A percentile compares a stretch with the other conserved stretches of the same genome.
Evolutionary conservation across 2,888 invertebrate genomes (phyloP).

Genomic region (Odontothrips loti): DNA sequence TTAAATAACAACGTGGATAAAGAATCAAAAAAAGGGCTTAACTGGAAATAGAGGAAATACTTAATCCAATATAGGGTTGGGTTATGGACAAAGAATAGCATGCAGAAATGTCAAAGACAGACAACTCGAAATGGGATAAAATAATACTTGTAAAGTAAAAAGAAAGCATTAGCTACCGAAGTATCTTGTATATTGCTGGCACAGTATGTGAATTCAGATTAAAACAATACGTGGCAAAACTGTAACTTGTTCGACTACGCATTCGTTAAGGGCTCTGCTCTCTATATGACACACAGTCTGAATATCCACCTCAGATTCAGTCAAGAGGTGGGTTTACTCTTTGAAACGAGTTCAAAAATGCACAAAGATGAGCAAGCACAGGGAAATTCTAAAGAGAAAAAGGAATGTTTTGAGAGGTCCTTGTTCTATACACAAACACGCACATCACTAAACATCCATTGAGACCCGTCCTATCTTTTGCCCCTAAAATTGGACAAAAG

Average conservation of each 20-base stretch:
- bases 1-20: slow-evolving; percentile 25
- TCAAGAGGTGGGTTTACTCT: background rate
- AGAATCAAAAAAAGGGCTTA: slow-evolving; percentile 20
- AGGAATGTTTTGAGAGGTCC: slow-evolving; percentile 27
- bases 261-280: slow-evolving; percentile 7
- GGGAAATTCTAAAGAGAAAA: slow-evolving; percentile 14
- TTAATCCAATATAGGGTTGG: slow-evolving; percentile 22
- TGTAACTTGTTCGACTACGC: background rate
- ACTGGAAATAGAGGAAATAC: slow-evolving; percentile 9
- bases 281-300: slow-evolving; percentile 11
- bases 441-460: slow-evolving; percentile 15
- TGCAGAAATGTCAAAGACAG: slow-evolving; percentile 25
- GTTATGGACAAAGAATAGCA: slow-evolving; percentile 20
- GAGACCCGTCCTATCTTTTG: background rate
- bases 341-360: background rate
- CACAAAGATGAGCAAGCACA: slow-evolving; percentile 15
- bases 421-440: slow-evolving; percentile 9
- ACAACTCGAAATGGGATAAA: slow-evolving; percentile 11
- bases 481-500: too few species aligned
- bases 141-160: slow-evolving; percentile 20
- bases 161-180: slow-evolving; percentile 26
- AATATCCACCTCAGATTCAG: slow-evolving; percentile 14
- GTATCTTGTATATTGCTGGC: slow-evolving; percentile 23
- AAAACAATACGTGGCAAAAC: slow-evolving; percentile 20
- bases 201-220: slow-evolving; percentile 24